phyloP scores from a whole-genome alignment of 2,888 invertebrate genomes.

The Lepas anatifera region DNA sequence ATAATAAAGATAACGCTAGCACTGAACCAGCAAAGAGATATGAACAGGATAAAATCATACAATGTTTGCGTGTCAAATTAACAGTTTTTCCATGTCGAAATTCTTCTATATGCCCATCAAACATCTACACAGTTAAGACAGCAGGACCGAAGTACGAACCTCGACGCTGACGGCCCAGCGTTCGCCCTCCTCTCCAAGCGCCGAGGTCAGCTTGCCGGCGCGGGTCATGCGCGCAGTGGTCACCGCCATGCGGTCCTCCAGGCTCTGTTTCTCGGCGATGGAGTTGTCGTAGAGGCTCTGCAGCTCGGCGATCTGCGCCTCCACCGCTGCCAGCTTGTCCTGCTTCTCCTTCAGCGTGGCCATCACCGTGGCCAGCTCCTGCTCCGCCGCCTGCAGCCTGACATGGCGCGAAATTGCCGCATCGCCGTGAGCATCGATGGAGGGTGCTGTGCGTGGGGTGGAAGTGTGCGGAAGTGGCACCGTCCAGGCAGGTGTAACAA shows the following conservation, averaged over 20 bases:
- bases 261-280: constrained; percentile 45
- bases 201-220: constrained; percentile 72
- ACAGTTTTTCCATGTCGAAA: too few species aligned
- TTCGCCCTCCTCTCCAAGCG: constrained; percentile 71
- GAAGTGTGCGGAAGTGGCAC: too few species aligned
- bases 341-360: constrained; percentile 76
- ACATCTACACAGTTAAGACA: too few species aligned
- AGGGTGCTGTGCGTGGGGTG: too few species aligned
- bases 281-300: constrained; percentile 38
- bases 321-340: constrained; percentile 89
- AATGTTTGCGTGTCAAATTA: too few species aligned
- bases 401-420: too few species aligned
- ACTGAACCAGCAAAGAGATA: too few species aligned
- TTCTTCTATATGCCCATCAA: too few species aligned
- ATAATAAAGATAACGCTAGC: too few species aligned
- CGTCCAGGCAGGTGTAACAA: too few species aligned
- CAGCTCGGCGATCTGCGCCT: constrained; percentile 87
- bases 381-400: constrained; percentile 65
- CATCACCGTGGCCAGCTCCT: constrained; percentile 68
- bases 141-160: constrained; percentile 38
- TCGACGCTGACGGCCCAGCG: constrained; percentile 66
- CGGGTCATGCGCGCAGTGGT: constrained; percentile 64
- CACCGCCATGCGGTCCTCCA: constrained; percentile 59
- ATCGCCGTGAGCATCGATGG: too few species aligned
- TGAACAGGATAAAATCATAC: too few species aligned